Percentiles rank a stretch among this genome's conserved stretches.
Evolutionary conservation across 2,888 invertebrate species (phyloP).

Genomic region (Noctua comes): DNA sequence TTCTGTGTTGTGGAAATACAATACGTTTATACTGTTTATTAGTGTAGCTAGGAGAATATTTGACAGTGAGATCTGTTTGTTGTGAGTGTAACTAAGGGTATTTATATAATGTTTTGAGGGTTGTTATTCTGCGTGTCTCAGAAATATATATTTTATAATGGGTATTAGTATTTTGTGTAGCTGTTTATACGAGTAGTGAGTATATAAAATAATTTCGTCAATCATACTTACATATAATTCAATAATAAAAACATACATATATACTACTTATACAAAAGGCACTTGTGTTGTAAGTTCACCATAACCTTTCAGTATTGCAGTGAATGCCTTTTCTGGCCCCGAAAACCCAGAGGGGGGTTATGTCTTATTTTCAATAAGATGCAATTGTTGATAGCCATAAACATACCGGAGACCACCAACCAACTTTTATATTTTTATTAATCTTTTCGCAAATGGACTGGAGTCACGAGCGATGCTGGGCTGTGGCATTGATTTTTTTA

Average conservation of each 20-base stretch:
- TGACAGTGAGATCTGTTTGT: background rate
- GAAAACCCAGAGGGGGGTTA: background rate
- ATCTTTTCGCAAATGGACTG: background rate
- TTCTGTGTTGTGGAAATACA: background rate
- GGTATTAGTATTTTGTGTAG: background rate
- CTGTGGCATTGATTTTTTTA: background rate
- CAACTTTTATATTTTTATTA: background rate
- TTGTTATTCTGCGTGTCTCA: background rate
- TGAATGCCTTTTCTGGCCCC: background rate
- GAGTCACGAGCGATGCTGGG: background rate
- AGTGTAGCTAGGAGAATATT: background rate
- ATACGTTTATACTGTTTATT: background rate
- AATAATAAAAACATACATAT: background rate
- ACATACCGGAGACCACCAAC: background rate
- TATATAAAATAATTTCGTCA: background rate
- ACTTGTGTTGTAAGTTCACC: conserved; percentile 13
- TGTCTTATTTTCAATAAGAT: background rate
- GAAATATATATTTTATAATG: background rate
- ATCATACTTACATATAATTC: background rate
- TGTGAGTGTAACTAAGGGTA: background rate
- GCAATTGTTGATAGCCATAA: background rate
- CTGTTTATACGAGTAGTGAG: background rate
- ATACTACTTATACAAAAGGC: background rate
- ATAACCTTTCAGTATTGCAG: conserved; percentile 9
- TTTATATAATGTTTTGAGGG: background rate